Percentiles rank a stretch among this genome's conserved stretches.
These are phyloP conservation scores for Belonocnema kinseyi DNA, from an alignment of 1,140 invertebrate genomes.

Conservation along the genomic window DNA sequence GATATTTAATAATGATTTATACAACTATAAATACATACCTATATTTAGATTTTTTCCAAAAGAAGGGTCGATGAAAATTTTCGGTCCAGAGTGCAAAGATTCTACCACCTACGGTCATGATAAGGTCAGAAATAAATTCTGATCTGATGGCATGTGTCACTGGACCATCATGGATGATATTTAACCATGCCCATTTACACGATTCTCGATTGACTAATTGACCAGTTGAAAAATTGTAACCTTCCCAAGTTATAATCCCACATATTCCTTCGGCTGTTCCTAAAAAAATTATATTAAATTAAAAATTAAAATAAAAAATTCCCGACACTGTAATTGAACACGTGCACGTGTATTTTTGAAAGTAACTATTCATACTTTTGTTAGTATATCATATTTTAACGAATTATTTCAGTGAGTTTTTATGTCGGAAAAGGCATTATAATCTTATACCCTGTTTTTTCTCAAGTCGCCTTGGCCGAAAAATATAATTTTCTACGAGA, in stretches of 20 bases:
- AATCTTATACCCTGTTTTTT: too few relatives aligned
- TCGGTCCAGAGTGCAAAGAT: slow-evolving; percentile 79
- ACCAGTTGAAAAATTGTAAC: slow-evolving; percentile 78
- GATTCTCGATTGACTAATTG: slow-evolving; percentile 77
- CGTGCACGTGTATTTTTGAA: too few relatives aligned
- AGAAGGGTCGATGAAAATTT: slow-evolving; percentile 72
- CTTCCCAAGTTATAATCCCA: slow-evolving; percentile 77
- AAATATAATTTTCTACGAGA: too few relatives aligned
- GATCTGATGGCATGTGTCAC: slow-evolving; percentile 77
- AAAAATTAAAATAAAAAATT: too few relatives aligned
- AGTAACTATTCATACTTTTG: too few relatives aligned
- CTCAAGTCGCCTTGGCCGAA: too few relatives aligned
- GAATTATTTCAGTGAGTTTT: too few relatives aligned
- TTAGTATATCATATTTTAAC: too few relatives aligned
- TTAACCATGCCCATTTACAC: slow-evolving; percentile 70
- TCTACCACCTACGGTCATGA: slow-evolving; percentile 78
- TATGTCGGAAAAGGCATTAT: too few relatives aligned
- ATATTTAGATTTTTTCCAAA: slow-evolving; percentile 73
- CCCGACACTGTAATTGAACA: too few relatives aligned
- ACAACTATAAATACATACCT: not conserved
- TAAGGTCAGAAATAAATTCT: slow-evolving; percentile 74
- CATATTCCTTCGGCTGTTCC: slow-evolving; percentile 73
- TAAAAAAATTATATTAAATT: slow-evolving; percentile 51
- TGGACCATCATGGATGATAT: slow-evolving; percentile 81
- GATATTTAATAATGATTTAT: too few relatives aligned